Evolutionary conservation across 2,797 vertebrate species (phyloP), one percentile per base, ranked within the genome.

Genomic region (Pseudocheirus occidentalis): DNA sequence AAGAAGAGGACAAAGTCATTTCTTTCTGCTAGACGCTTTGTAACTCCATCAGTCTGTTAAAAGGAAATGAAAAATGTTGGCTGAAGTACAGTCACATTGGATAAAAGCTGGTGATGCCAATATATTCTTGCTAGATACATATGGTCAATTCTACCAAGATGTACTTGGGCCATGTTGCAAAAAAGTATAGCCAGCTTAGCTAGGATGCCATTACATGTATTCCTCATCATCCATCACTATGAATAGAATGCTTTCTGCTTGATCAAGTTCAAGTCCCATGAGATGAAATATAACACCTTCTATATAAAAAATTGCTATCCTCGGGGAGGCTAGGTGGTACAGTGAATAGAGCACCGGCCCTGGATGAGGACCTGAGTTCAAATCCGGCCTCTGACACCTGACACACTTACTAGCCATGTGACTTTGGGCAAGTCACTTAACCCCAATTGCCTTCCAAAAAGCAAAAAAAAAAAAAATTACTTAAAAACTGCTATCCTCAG

Each of bases 1-100:
- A 99, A 99, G 98, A 99, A 99, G 96, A 99, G 98, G 96, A 99
- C 99, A 97, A 99, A 99, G 98, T 99, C 99, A 4, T 99, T 99
- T 98, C 99, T 99, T 27, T 99, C 99, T 18, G 99, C 99, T 97
- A 99, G 97, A 97, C 99, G 99, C 98, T 99, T 99, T 0, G 99
- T 99, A 97, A 99, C 99, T 2, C 99, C 99, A 97, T 99, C 99
- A 0, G 99, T 99, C 99, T 99, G 98, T 94, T 96, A 97, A 27
- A 96, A 94, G 1, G 73, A 94, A 58, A 97, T 54, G 53, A 97
- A 97, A 92, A 90, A 21, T 89, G 55, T 12, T 90, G 93, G n/a
- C 55, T 29, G 95, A 62, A 1, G 58, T 24, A 94, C 91, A 93
- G 21, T 0, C 53, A 89, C 9, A 53, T 46, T 27, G 95, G 98